Percentiles rank a stretch among this genome's conserved stretches.
These are phyloP conservation scores for Pseudonaja textilis DNA, from an alignment of 2,113 vertebrate genomes.

Conservation along the genomic window DNA sequence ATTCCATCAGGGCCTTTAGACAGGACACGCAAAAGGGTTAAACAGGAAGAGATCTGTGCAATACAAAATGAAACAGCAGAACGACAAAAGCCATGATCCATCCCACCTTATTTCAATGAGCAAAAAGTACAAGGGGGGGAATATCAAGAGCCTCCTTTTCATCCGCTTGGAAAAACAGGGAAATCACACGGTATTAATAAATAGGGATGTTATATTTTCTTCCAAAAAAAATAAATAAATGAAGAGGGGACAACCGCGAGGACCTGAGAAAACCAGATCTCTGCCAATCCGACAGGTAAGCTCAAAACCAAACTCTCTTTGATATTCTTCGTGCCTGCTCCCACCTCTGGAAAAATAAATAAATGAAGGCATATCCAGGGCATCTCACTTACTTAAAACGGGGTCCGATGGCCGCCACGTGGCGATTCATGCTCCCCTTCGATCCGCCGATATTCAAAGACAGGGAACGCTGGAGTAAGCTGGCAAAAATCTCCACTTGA, in stretches of 20 bases:
- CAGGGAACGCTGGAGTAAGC: slow-evolving; percentile 88
- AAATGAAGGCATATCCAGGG: not conserved
- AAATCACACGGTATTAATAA: not conserved
- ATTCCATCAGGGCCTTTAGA: not conserved
- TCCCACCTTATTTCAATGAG: not conserved
- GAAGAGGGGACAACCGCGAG: not conserved
- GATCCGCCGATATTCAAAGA: slow-evolving; percentile 86
- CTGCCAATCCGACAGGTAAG: not conserved
- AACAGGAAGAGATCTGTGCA: not conserved
- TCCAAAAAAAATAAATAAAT: not conserved
- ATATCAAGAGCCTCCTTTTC: not conserved
- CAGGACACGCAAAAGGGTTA: not conserved
- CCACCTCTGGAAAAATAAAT: not conserved
- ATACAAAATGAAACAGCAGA: not conserved
- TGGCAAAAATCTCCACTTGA: slow-evolving; percentile 95
- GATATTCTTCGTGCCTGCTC: not conserved
- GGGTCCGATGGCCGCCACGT: slow-evolving; percentile 91
- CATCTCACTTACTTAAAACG: slow-evolving; percentile 83
- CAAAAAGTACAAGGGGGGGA: not conserved
- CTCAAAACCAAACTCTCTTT: not conserved
- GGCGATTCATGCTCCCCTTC: slow-evolving; percentile 86
- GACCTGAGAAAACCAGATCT: not conserved
- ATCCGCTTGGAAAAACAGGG: not conserved
- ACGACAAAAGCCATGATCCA: not conserved
- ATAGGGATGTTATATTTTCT: not conserved